Evolutionary conservation across 2,113 vertebrate species (phyloP).

Genomic region (Columba janthina): DNA sequence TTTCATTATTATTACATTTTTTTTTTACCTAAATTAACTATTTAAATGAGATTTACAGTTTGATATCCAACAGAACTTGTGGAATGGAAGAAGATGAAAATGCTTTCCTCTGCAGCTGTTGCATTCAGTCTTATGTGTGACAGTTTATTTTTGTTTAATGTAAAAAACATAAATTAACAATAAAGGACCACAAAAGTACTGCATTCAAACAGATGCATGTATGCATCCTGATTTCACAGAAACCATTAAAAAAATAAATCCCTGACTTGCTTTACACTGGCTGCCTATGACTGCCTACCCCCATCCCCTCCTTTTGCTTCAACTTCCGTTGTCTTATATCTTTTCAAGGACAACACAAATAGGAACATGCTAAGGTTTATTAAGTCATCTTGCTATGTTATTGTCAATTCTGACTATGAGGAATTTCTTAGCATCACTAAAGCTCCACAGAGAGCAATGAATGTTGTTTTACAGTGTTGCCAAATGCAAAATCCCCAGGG

Average conservation of each 20-base stretch:
- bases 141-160: not conserved
- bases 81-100: not conserved
- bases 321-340: constrained; percentile 55
- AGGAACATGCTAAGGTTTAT: constrained; percentile 74
- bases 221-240: not conserved
- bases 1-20: not conserved
- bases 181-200: not conserved
- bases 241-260: not conserved
- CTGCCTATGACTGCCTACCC: not conserved
- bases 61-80: not conserved
- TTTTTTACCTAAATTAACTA: not conserved
- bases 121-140: not conserved
- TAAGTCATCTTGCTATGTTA: constrained; percentile 77
- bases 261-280: not conserved
- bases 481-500: constrained; percentile 71
- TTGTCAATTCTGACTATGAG: constrained; percentile 73
- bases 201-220: not conserved
- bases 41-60: not conserved
- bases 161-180: not conserved
- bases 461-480: constrained; percentile 68
- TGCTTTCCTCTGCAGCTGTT: not conserved
- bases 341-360: constrained; percentile 61
- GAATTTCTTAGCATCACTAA: constrained; percentile 72
- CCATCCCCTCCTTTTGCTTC: constrained; percentile 42
- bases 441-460: constrained; percentile 73